Evolutionary conservation across 2,797 vertebrate genomes (phyloP).

Genomic region (Channallabes apus): DNA sequence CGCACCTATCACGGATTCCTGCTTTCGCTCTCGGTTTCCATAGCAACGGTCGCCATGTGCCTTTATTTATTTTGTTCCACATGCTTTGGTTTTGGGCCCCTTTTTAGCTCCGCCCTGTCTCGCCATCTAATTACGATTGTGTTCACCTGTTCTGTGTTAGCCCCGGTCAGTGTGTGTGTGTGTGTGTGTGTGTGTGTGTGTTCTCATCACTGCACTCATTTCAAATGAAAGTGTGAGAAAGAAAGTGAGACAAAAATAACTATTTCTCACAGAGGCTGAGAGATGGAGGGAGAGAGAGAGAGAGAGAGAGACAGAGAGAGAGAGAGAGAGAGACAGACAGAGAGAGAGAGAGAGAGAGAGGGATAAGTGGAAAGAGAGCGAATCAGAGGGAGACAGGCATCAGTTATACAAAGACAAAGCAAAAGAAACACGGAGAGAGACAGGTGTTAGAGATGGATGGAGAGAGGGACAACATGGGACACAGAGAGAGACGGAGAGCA

Average conservation of each 20-base stretch:
- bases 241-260: no score
- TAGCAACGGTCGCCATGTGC: background rate
- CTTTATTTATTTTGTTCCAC: background rate
- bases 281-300: background rate
- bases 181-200: no score
- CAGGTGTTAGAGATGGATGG: no score
- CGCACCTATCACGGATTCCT: background rate
- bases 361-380: no score
- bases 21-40: background rate
- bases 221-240: background rate
- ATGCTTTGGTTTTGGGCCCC: background rate
- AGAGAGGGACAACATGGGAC: background rate
- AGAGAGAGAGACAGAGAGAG: background rate
- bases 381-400: no score
- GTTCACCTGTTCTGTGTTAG: background rate
- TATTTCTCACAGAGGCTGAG: background rate
- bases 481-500: background rate
- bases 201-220: background rate
- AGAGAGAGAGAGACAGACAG: background rate
- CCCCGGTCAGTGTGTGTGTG: background rate
- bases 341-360: no score
- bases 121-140: background rate
- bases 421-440: no score
- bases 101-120: background rate
- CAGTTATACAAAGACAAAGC: background rate